Conservation (phyloP, 1,140 invertebrate species). For the Kradibia gibbosae region DNA sequence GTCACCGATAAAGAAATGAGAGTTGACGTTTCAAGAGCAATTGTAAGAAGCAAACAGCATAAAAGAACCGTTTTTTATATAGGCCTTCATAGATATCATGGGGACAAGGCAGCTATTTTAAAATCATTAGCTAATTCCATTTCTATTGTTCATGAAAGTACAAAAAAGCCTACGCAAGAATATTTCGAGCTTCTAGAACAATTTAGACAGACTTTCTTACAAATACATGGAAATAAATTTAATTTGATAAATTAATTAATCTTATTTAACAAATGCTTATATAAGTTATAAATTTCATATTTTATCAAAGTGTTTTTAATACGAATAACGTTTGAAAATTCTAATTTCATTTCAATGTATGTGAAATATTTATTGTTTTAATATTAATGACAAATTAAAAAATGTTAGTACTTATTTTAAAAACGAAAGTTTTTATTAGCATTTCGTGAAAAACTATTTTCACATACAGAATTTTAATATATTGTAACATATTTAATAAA, state of each 20-base stretch:
- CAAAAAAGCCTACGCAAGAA: constrained; percentile 21
- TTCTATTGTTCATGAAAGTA: constrained; percentile 14
- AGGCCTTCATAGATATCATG: constrained; percentile 14
- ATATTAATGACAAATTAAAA: too few species aligned
- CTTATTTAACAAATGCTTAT: not conserved
- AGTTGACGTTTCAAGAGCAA: constrained; percentile 36
- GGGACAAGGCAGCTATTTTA: constrained; percentile 17
- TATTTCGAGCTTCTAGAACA: constrained; percentile 28
- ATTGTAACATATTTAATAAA: too few species aligned
- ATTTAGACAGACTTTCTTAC: constrained; percentile 14
- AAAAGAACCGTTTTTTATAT: constrained; percentile 2
- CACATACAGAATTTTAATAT: too few species aligned
- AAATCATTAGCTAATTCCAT: constrained; percentile 10
- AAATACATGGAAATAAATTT: constrained; percentile 26
- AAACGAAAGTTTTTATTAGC: too few species aligned
- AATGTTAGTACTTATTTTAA: too few species aligned
- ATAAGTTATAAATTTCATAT: not conserved
- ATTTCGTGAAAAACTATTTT: too few species aligned
- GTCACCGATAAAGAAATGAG: not conserved
- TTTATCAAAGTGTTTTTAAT: too few species aligned
- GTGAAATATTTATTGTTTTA: not conserved
- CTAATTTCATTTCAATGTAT: not conserved
- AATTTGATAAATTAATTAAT: not conserved
- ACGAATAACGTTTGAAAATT: too few species aligned
- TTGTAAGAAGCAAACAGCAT: constrained; percentile 15